Conservation (phyloP, 2,888 invertebrate species). For the Loripinus fragilis region DNA sequence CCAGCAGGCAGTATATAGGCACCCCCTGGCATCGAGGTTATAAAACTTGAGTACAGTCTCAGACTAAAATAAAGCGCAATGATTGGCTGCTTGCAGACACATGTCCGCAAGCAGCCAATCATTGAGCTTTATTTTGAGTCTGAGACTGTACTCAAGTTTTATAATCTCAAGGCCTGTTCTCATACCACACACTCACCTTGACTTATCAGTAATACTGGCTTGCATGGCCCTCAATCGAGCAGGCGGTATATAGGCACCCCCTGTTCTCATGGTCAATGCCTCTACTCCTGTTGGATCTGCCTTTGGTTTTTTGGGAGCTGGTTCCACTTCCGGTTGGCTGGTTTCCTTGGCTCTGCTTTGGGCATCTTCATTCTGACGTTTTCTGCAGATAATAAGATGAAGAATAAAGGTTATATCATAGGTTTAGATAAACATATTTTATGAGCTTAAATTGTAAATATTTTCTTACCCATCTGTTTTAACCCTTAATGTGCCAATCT, state of each 20-base stretch:
- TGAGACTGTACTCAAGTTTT: too few relatives aligned
- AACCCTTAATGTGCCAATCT: too few relatives aligned
- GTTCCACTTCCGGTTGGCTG: conserved; percentile 1
- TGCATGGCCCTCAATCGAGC: conserved; percentile 98
- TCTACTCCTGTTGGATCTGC: conserved; percentile 46
- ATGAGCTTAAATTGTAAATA: too few relatives aligned
- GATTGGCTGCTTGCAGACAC: too few relatives aligned
- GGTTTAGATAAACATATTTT: too few relatives aligned
- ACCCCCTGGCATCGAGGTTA: conserved; percentile 76
- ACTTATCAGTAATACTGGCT: conserved; percentile 97
- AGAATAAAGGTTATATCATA: too few relatives aligned
- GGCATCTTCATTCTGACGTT: conserved; percentile 13
- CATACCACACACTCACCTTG: conserved; percentile 84
- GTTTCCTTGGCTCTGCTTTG: conserved; percentile 24
- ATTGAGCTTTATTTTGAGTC: too few relatives aligned
- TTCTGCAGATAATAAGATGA: neutral
- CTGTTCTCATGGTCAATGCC: conserved; percentile 71
- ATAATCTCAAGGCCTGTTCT: too few relatives aligned
- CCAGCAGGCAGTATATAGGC: conserved; percentile 99
- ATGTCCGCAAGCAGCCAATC: too few relatives aligned
- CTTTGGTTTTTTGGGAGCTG: conserved; percentile 43
- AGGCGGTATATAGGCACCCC: conserved; percentile 96
- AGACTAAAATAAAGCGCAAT: too few relatives aligned
- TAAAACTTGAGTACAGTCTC: too few relatives aligned
- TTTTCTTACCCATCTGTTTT: too few relatives aligned